Evolutionary conservation across 2,888 invertebrate species (phyloP), one percentile per base, ranked within the genome.

Genomic region (Lepidochrysops patricia): DNA sequence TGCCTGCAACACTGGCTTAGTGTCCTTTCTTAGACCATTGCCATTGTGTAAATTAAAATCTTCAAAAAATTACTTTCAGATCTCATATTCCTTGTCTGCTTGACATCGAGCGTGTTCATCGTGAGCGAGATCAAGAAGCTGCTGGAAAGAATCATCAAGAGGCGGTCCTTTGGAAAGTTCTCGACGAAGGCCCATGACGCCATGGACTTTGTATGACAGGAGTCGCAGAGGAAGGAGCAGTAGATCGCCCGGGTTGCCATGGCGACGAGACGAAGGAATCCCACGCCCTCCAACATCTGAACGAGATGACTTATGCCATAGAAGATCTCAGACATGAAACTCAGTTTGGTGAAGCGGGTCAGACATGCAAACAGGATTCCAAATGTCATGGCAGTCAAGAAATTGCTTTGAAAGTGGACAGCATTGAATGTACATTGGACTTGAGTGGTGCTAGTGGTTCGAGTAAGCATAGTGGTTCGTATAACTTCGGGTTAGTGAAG

Each of bases 41-140:
- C n/a, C n/a, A n/a, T n/a, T n/a, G n/a, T n/a, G n/a, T n/a, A n/a
- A n/a, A n/a, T n/a, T n/a, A n/a, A n/a, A n/a, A n/a, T n/a, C n/a
- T n/a, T n/a, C n/a, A n/a, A n/a, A n/a, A n/a, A n/a, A 23, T 61
- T 35, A 15, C 29, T 91, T 92, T 35, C 91, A 97, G 98, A 99
- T 91, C 93, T 99, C 77, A 80, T 96, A 70, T 97, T 98, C 86
- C 91, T 99, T 69, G 91, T 97, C 27, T 92, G 93, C 68, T 91
- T 99, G 62, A 97, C 99, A 23, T 99, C 99, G n/a, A 96, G 97
- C 67, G 99, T 99, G 58, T 98, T 98, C 87, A 90, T 97, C 61
- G 94, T 98, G 61, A 96, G 97, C 64, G 99, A 99, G 87, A 80
- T 96, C 29, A 97, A 97, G 84, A 99, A 99, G 79, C 90, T 95